Conservation (phyloP, 2,797 vertebrate genomes). For the Denticeps clupeoides region DNA sequence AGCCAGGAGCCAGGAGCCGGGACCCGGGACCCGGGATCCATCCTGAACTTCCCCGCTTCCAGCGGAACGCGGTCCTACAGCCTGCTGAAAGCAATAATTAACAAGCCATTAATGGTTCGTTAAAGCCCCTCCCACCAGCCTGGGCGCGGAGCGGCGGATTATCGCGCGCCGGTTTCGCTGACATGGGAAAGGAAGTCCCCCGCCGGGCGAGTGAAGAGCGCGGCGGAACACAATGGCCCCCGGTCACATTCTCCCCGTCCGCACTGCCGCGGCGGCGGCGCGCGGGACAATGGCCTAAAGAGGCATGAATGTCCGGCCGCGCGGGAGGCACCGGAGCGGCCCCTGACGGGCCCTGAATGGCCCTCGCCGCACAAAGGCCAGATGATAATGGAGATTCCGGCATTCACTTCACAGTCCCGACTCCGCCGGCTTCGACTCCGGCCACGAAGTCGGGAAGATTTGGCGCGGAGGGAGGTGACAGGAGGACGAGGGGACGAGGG, state of each 20-base stretch:
- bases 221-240: conserved; percentile 61
- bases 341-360: conserved; percentile 66
- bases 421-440: too few relatives aligned
- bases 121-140: conserved; percentile 70
- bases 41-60: too few relatives aligned
- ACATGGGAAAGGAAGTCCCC: conserved; percentile 78
- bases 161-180: conserved; percentile 73
- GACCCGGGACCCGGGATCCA: too few relatives aligned
- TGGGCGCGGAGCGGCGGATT: conserved; percentile 67
- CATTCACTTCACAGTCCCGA: conserved; percentile 54
- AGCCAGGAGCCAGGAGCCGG: too few relatives aligned
- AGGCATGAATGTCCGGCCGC: conserved; percentile 76
- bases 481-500: too few relatives aligned
- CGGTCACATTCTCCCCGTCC: conserved; percentile 71
- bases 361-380: conserved; percentile 62
- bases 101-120: conserved; percentile 73
- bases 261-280: conserved; percentile 63
- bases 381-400: conserved; percentile 76
- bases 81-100: conserved; percentile 77
- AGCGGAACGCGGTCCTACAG: too few relatives aligned
- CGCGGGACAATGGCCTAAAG: conserved; percentile 73
- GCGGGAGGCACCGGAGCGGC: conserved; percentile 75
- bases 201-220: conserved; percentile 67
- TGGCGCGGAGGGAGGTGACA: too few relatives aligned
- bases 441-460: too few relatives aligned